Percentiles rank a stretch among this genome's conserved stretches.
Conservation (phyloP, 2,113 vertebrate species). For the Heterotis niloticus region DNA sequence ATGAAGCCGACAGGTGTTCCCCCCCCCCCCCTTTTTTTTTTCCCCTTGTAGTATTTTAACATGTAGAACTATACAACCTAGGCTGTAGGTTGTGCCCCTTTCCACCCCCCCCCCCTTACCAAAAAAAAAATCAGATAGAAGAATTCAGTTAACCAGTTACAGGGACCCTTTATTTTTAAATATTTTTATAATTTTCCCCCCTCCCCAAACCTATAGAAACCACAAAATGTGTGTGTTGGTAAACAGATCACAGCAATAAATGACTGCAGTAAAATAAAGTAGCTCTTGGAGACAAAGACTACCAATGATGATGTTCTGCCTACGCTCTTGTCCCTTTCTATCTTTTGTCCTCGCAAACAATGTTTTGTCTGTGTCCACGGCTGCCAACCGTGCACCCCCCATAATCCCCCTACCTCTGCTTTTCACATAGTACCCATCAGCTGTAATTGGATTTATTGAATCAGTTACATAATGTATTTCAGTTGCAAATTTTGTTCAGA, state of each 20-base stretch:
- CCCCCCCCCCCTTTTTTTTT: no score
- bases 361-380: neutral
- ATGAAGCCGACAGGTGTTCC: no score
- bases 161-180: no score
- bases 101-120: no score
- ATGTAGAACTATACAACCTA: no score
- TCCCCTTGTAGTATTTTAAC: no score
- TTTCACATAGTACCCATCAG: slow-evolving; percentile 15
- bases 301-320: neutral
- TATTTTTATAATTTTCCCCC: neutral
- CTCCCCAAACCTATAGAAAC: neutral
- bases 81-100: no score
- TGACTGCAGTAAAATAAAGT: slow-evolving; percentile 5
- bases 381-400: neutral
- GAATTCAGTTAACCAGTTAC: no score
- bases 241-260: slow-evolving; percentile 19
- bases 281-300: slow-evolving; percentile 9
- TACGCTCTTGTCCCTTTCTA: neutral
- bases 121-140: no score
- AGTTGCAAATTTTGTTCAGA: slow-evolving; percentile 24
- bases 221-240: slow-evolving; percentile 3
- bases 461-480: slow-evolving; percentile 21
- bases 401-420: neutral
- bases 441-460: slow-evolving; percentile 41
- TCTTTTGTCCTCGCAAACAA: neutral